phyloP scores from a whole-genome alignment of 2,113 vertebrate species.

The Aldabrachelys gigantea region DNA sequence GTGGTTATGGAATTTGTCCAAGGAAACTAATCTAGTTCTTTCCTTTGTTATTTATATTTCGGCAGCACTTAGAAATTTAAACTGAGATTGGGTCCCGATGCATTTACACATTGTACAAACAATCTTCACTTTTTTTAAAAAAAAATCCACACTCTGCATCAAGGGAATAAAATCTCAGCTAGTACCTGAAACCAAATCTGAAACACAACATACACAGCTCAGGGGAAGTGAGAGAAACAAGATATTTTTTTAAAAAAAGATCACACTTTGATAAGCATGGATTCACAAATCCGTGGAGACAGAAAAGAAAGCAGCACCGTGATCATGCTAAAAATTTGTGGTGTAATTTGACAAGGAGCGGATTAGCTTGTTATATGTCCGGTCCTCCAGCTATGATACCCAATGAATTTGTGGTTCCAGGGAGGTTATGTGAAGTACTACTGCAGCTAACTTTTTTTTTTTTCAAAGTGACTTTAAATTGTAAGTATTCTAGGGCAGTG shows the following conservation, averaged over 20 bases:
- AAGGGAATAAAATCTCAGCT: constrained; percentile 27
- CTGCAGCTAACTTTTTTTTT: not conserved
- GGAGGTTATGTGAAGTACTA: not conserved
- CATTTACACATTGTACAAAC: not conserved
- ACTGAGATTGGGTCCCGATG: not conserved
- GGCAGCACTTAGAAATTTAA: not conserved
- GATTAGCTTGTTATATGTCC: not conserved
- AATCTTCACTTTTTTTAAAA: too few relatives aligned
- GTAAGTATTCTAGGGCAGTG: too few relatives aligned
- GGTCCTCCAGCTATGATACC: not conserved
- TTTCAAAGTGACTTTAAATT: not conserved
- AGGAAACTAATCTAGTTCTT: constrained; percentile 25
- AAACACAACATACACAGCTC: constrained; percentile 23
- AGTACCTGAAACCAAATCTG: constrained; percentile 30
- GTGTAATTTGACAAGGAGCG: not conserved
- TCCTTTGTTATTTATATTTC: not conserved
- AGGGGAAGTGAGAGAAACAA: not conserved
- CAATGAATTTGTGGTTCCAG: too few relatives aligned
- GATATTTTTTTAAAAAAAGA: not conserved
- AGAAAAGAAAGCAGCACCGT: not conserved
- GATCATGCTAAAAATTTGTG: not conserved
- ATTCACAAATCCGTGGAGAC: constrained; percentile 39
- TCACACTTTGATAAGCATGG: not conserved
- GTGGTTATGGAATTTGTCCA: not conserved
- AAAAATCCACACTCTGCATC: not conserved